Evolutionary conservation across 2,888 invertebrate genomes (phyloP).

Genomic region (Phortica okadai): DNA sequence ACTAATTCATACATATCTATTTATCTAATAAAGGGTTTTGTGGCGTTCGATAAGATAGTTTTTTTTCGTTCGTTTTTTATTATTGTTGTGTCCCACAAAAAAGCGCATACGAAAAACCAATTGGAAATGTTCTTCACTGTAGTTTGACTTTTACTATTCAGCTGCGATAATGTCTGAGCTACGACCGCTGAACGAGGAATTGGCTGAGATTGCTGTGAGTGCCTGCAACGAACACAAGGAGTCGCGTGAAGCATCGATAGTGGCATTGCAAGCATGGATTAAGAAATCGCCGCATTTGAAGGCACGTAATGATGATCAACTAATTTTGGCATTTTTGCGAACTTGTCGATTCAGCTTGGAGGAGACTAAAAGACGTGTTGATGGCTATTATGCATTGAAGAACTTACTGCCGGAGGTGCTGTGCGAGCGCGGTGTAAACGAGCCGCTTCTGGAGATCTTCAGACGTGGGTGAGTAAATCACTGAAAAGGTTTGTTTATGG

Average conservation of each 20-base stretch:
- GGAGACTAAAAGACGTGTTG: slow-evolving; percentile 64
- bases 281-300: slow-evolving; percentile 59
- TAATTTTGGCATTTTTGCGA: slow-evolving; percentile 63
- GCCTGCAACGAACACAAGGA: slow-evolving; percentile 63
- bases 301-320: slow-evolving; percentile 55
- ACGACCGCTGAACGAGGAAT: slow-evolving; percentile 24
- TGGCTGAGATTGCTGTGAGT: slow-evolving; percentile 55
- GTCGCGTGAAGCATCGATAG: slow-evolving; percentile 46
- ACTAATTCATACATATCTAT: too few species aligned
- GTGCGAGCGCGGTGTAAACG: slow-evolving; percentile 55
- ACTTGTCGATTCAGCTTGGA: slow-evolving; percentile 63
- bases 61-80: neutral
- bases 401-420: slow-evolving; percentile 65
- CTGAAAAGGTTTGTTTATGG: neutral
- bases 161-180: neutral
- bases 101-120: neutral
- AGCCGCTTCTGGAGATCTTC: slow-evolving; percentile 55
- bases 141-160: neutral
- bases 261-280: slow-evolving; percentile 59
- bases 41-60: too few species aligned
- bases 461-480: slow-evolving; percentile 58
- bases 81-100: neutral
- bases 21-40: too few species aligned
- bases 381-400: slow-evolving; percentile 63
- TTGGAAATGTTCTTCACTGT: neutral